These are phyloP conservation scores for Drosophila ogumai DNA, from an alignment of 1,140 invertebrate genomes.

Conservation along the genomic window DNA sequence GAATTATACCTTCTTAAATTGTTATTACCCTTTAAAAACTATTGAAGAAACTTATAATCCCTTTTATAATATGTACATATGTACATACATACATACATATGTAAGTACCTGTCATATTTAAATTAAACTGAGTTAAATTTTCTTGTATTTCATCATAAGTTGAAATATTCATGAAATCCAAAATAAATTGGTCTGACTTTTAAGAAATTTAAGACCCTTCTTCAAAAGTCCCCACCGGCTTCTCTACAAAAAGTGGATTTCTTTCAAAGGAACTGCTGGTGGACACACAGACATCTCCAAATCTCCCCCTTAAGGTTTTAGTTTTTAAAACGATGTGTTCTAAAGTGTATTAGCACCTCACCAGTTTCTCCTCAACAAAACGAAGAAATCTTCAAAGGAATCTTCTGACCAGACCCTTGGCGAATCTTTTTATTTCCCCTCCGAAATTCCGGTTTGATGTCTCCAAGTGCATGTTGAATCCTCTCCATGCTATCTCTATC, in stretches of 20 bases:
- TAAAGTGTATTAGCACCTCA: too few relatives aligned
- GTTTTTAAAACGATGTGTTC: background rate
- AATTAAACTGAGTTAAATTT: background rate
- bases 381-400: too few relatives aligned
- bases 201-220: background rate
- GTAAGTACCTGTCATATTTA: too few relatives aligned
- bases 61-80: too few relatives aligned
- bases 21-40: background rate
- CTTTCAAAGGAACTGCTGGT: background rate
- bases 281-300: background rate
- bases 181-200: too few relatives aligned
- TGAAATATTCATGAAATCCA: background rate
- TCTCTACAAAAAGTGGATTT: background rate
- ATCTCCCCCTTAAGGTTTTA: background rate
- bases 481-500: background rate
- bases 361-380: too few relatives aligned
- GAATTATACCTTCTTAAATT: background rate
- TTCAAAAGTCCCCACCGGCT: background rate
- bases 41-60: too few relatives aligned
- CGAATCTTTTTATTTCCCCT: constrained; percentile 1
- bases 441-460: constrained; percentile 10
- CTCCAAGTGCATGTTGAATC: background rate
- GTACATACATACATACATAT: too few relatives aligned
- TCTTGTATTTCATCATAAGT: background rate
- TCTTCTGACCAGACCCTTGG: too few relatives aligned